Base-by-base conservation (phyloP, 2,113 vertebrate species). In the Menidia beryllina region DNA sequence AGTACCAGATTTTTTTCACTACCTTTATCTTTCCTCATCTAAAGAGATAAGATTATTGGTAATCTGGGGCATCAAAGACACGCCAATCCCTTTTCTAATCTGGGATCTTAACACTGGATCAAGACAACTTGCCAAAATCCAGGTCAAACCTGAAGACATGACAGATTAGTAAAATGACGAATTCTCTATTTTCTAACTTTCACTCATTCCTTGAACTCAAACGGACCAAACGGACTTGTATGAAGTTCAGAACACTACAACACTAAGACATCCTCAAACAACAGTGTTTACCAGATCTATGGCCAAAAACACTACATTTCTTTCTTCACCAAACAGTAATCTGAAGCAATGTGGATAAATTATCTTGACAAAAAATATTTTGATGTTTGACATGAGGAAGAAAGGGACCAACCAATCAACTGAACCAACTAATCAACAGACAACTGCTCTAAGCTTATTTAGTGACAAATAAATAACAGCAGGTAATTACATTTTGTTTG, bases 31-130 rank as follows among this genome's bases (percentile, higher is more conserved):
- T 76, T 82, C 43, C 49, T 86, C 84, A 86, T 89, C 91, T 82
- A 47, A 51, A 38, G 58, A 86, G 86, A 92, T 82, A 52, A 64
- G 82, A 87, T 88, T 88, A 75, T 67, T 76, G 61, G 49, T 89
- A 89, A 92, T 92, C 90, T 84, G 66, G 77, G 80, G 41, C 75
- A 90, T 89, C 82, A 91, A 85, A 92, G 76, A 88, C 82, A 87
- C 87, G 77, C 82, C 89, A 90, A 89, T 91, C 87, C 67, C 19
- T 74, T 76, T 75, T 75, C 64, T 89, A 91, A 91, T 89, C 77
- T 76, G 52, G 68, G 91, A 91, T 90, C 86, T 92, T 92, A 91
- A 92, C 90, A 92, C 89, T 73, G 87, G 86, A 91, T 92, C 60
- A 88, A 85, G 77, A 83, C 85, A 87, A 87, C 64, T 83, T 79